A percentile compares a stretch with the other conserved stretches of the same genome.
phyloP scores from a whole-genome alignment of 64 coral and sea anemone species.

The Stichodactyla helianthus region DNA sequence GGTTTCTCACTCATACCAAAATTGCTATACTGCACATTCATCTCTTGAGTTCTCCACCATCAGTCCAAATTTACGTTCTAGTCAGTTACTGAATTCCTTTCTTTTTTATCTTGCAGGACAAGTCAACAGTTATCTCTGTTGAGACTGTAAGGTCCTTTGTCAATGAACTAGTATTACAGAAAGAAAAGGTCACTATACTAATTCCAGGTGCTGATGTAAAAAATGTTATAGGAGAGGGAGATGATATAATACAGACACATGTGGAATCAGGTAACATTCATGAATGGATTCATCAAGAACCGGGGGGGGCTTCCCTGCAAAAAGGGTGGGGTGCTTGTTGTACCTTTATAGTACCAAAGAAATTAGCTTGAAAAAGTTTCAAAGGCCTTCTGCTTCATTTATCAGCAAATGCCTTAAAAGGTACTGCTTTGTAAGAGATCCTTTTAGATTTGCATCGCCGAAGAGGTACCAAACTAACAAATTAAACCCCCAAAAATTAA shows the following conservation, averaged over 20 bases:
- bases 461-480: too few relatives aligned
- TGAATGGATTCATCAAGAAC: background rate
- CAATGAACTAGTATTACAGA: conserved; percentile 63
- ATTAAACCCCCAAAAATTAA: too few relatives aligned
- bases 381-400: too few relatives aligned
- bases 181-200: conserved; percentile 76
- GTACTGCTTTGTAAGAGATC: too few relatives aligned
- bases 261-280: conserved; percentile 74
- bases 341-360: too few relatives aligned
- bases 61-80: background rate
- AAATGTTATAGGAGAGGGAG: conserved; percentile 77
- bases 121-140: conserved; percentile 62
- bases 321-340: too few relatives aligned
- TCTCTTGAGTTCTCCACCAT: background rate
- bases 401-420: too few relatives aligned
- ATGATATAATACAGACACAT: conserved; percentile 94
- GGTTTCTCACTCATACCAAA: too few relatives aligned
- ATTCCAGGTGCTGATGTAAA: conserved; percentile 91
- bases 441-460: too few relatives aligned
- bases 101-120: conserved; percentile 49
- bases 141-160: conserved; percentile 75
- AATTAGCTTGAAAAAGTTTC: too few relatives aligned
- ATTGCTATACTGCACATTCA: background rate
- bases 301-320: too few relatives aligned
- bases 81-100: too few relatives aligned